Base-by-base conservation (phyloP, 2,888 invertebrate species). In the Melanargia galathea region DNA sequence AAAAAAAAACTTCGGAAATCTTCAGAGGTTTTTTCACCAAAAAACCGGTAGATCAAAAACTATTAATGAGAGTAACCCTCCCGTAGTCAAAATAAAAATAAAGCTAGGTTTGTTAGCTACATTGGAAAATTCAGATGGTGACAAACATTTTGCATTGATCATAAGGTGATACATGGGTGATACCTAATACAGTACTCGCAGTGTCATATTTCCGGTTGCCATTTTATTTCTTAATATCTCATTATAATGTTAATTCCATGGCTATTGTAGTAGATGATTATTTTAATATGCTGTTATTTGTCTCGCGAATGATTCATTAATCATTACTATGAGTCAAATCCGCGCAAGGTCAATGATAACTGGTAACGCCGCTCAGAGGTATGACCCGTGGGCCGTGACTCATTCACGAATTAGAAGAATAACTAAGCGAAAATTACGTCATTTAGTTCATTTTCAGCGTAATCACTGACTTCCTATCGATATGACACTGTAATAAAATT, bases 311-410 rank as follows among this genome's bases (percentile, higher is more conserved):
- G 64, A 66, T 48, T 64, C 64, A 66, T 35, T 33, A 66, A 40
- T 64, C 64, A 66, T 35, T 33, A 10, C n/a, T 30, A 48, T 64
- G 66, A 66, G 38, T 66, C 63, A 64, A 58, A 54, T 58, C 24
- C 55, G 10, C 5, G 18, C 43, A 45, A 59, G 54, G 58, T 49
- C 61, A 18, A 16, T 24, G 35, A 30, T 60, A 38, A 38, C 13
- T 11, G 13, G 22, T 46, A 56, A 35, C 45, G 13, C 22, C 2
- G 26, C 18, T 40, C 35, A 60, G 57, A 26, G 33, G 45, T 45
- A n/a, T 64, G 64, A 61, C 58, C 66, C 35, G 35, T 63, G 63
- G 57, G 55, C 66, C 35, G 33, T 64, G 54, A 63, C 57, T 60
- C 48, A 46, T 56, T 59, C 49, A 46, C 20, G 24, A 20, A 26